Evolutionary conservation across 1,140 invertebrate species (phyloP), one percentile per base, ranked within the genome.

Genomic region (Steinernema feltiae): DNA sequence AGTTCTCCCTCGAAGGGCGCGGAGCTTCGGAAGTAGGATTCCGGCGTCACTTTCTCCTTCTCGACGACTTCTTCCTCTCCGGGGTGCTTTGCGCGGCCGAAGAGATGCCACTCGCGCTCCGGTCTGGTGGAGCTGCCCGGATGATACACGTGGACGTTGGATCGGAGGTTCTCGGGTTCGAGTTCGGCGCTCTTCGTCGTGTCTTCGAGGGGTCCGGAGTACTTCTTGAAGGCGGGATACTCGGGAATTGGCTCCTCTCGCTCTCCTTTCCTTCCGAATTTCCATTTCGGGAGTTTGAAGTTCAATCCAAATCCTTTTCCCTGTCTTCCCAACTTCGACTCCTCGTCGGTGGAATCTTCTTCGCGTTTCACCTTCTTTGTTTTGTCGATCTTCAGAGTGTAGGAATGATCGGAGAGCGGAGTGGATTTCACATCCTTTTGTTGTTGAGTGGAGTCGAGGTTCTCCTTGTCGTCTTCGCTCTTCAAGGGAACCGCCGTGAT

Each of bases 51-150:
- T 35, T 80, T 18, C 74, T 80, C 30, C 76, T 70, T 78, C 53
- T 82, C 74, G 29, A 72, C 48, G 69, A 78, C 78, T 74, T 83
- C 72, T 77, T 85, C 74, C 32, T 71, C 76, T 72, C 83, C 72
- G 41, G 70, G 35, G 69, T 80, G 74, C 71, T 80, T 73, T 46
- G 74, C 69, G 76, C 76, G 72, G 41, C 71, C 73, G 71, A 84
- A 17, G 84, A 86, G 35, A 21, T 27, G 53, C 53, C 53, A 63
- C 53, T 63, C 53, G 86, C 87, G 78, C 88, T 63, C 7, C 7
- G 53, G 53, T 27, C 24, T 63, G 2, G 53, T 63, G 24, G 24
- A 17, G 53, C 24, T 15, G 53, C 53, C 53, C 24, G 53, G 24
- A 21, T 63, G 53, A 21, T 63, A 63, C 15, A 63, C 53, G 12